These are phyloP conservation scores for Apomyelois bistriatella DNA, from an alignment of 2,888 invertebrate species.

Conservation along the genomic window DNA sequence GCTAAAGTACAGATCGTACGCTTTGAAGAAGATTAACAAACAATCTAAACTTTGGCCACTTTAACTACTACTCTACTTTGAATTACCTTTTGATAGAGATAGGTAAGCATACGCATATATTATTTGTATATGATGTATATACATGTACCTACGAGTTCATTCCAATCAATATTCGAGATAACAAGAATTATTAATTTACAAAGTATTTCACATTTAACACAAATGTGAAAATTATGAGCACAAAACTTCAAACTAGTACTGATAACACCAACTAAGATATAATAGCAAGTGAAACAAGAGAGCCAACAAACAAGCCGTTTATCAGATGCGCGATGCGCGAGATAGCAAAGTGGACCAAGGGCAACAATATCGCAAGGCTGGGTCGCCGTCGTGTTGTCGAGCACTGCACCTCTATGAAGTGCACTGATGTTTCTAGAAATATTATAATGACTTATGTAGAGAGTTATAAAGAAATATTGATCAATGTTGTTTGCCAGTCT, in stretches of 20 bases:
- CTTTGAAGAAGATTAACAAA: too few species aligned
- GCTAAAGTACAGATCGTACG: too few species aligned
- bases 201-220: too few species aligned
- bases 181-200: too few species aligned
- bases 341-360: conserved; percentile 76
- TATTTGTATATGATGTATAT: too few species aligned
- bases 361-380: conserved; percentile 72
- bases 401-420: conserved; percentile 10
- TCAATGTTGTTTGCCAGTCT: too few species aligned
- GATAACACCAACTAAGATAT: not conserved
- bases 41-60: too few species aligned
- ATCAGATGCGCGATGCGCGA: conserved; percentile 67
- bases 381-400: conserved; percentile 17
- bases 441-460: not conserved
- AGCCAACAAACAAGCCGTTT: conserved; percentile 43
- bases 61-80: too few species aligned
- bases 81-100: too few species aligned
- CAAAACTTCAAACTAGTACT: not conserved
- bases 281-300: conserved; percentile 15
- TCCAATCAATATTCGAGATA: too few species aligned
- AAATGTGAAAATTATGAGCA: not conserved
- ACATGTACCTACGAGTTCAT: too few species aligned
- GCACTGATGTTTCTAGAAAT: conserved; percentile 1
- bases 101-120: too few species aligned
- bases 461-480: not conserved